These are phyloP conservation scores for Polylopha cassiicola DNA, from an alignment of 2,888 invertebrate genomes.

Conservation along the genomic window DNA sequence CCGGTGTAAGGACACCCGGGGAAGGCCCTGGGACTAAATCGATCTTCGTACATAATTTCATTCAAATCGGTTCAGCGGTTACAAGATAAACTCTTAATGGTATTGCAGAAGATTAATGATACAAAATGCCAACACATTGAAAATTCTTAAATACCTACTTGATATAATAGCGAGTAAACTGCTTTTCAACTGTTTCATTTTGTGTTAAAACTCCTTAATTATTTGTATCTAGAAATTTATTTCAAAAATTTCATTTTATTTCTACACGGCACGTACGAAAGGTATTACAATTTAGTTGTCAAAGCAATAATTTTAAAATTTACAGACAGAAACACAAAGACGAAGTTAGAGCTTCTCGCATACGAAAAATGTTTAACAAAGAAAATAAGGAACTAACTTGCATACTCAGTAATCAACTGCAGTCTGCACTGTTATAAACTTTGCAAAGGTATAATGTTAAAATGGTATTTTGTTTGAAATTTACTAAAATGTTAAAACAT, in stretches of 20 bases:
- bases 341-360: constrained; percentile 36
- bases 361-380: constrained; percentile 63
- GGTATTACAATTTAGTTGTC: constrained; percentile 15
- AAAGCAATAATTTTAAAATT: constrained; percentile 19
- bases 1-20: too few relatives aligned
- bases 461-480: constrained; percentile 37
- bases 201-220: too few relatives aligned
- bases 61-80: too few relatives aligned
- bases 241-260: neutral
- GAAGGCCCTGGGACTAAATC: too few relatives aligned
- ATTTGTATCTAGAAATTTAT: neutral
- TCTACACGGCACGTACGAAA: too few relatives aligned
- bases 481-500: constrained; percentile 27
- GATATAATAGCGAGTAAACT: too few relatives aligned
- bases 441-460: constrained; percentile 51
- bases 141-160: too few relatives aligned
- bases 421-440: constrained; percentile 54
- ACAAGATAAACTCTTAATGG: too few relatives aligned
- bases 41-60: too few relatives aligned
- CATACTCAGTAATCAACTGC: constrained; percentile 45
- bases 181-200: too few relatives aligned
- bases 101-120: too few relatives aligned
- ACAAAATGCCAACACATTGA: too few relatives aligned
- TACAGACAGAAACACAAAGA: constrained; percentile 24
- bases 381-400: constrained; percentile 56